Evolutionary conservation across 1,140 invertebrate species (phyloP), one percentile per base, ranked within the genome.

Genomic region (Thaumetopoea pityocampa): DNA sequence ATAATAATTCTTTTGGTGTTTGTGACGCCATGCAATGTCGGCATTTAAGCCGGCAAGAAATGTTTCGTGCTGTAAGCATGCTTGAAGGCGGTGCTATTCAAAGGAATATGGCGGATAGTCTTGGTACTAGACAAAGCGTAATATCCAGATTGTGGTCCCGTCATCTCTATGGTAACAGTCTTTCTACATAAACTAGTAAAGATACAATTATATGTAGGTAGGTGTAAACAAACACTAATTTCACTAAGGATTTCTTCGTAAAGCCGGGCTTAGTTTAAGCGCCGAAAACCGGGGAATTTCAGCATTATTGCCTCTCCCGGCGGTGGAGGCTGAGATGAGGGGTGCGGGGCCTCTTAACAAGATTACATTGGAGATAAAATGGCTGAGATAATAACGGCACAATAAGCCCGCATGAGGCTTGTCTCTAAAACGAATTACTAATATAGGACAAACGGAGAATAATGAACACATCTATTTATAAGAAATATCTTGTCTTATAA

Each of bases 341-440:
- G 47, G 45, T 27, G 33, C 20, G 50, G 32, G 48, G 64, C 65
- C 79, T 83, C 74, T 83, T 83, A 83, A 83, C 79, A 83, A 83
- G 79, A 83, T 83, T 83, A 83, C 79, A 78, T 77, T 68, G 64
- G 47, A 77, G 79, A 83, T 83, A 80, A 83, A 83, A 79, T 60
- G 67, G 68, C 51, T 55, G 43, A 72, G 70, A 79, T 83, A 80
- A 83, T 78, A 69, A 63, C 78, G 50, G 43, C 58, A 49, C 49
- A 62, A 67, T 74, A 78, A 78, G 73, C 79, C 56, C 26, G 17
- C 30, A 28, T 43, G 59, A 61, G 61, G 60, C 55, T 33, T 9
- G 57, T 59, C 61, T 74, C 67, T 72, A 74, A 78, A 74, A 74
- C 55, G 54, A 80, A 80, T n/a, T n/a, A 80, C 79, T 79, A 77